A percentile compares a stretch with the other conserved stretches of the same genome.
These are phyloP conservation scores for Chrysoperla carnea DNA, from an alignment of 1,140 invertebrate species.

Conservation along the genomic window DNA sequence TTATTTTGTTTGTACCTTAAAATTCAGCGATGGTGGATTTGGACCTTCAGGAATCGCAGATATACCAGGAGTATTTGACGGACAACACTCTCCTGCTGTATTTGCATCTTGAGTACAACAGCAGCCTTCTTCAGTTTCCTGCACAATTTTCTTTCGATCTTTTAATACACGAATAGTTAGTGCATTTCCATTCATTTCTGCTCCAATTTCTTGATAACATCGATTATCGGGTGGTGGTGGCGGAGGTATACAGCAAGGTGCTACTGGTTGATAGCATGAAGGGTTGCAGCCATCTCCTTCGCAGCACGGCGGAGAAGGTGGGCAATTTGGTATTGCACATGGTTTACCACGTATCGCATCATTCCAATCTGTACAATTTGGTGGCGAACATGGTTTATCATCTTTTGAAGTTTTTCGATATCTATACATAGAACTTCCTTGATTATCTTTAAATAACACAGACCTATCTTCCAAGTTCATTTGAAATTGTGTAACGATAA, in stretches of 20 bases:
- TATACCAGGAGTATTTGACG: no score
- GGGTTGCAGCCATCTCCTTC: background rate
- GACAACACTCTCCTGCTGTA: no score
- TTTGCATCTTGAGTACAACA: no score
- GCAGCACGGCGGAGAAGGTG: background rate
- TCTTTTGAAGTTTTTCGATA: conserved; percentile 14
- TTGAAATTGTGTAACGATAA: conserved; percentile 46
- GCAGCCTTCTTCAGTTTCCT: no score
- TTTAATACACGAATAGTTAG: conserved; percentile 21
- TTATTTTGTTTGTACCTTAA: no score
- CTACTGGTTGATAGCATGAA: conserved; percentile 2
- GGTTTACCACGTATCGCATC: background rate
- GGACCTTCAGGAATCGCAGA: no score
- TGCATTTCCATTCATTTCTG: conserved; percentile 20
- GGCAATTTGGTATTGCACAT: background rate
- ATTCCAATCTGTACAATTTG: background rate
- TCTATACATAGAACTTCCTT: conserved; percentile 19
- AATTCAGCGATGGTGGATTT: no score
- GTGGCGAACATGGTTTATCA: background rate
- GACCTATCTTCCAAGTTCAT: conserved; percentile 22
- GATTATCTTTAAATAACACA: conserved; percentile 20
- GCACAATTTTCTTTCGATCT: conserved; percentile 4
- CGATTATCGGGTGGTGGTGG: conserved; percentile 6
- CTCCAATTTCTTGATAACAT: conserved; percentile 21
- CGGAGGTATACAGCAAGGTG: background rate